Base-by-base conservation (phyloP, 2,888 invertebrate species). In the Tetranychus piercei region DNA sequence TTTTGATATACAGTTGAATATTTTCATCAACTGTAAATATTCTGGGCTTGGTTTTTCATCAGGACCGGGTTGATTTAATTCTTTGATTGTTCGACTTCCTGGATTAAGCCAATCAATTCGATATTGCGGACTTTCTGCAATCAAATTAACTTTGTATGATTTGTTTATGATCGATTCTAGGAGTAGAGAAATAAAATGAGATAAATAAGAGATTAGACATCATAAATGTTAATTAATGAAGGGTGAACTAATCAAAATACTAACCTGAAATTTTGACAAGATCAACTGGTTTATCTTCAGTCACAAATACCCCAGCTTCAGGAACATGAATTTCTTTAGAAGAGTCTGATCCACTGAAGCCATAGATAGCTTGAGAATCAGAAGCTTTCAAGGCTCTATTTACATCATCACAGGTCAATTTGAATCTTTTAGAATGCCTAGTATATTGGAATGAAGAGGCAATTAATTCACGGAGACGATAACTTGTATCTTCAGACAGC, bases 401-500 rank as follows among this genome's bases (percentile, higher is more conserved):
- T 75, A 83, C 80, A 79, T 83, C 82, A 76, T 81, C 81, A 71
- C 79, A 80, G 22, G 79, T 80, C 77, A 83, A 77, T 76, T 81
- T 80, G 69, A 80, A 79, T 74, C 82, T 77, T 75, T 80, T 81
- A 6, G 80, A 79, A 79, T 82, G 82, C 74, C 81, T 80, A 81
- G 82, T 82, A 76, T 80, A 82, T 78, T 82, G 81, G 44, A 80
- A 79, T 76, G 81, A 79, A 78, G 80, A 80, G 81, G 81, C 81
- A 20, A 81, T 78, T 34, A 81, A 79, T 78, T 82, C 82, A 73
- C 82, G 77, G 4, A 83, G 78, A 64, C 82, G 78, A 75, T 82
- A 82, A 77, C 80, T 81, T 44, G 80, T 81, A 80, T 83, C 82
- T 77, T 83, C 82, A 20, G 82, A 80, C 8, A 83, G 77, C 9